phyloP scores from a whole-genome alignment of 2,113 vertebrate genomes.

The Cyphomyrus discorhynchus region DNA sequence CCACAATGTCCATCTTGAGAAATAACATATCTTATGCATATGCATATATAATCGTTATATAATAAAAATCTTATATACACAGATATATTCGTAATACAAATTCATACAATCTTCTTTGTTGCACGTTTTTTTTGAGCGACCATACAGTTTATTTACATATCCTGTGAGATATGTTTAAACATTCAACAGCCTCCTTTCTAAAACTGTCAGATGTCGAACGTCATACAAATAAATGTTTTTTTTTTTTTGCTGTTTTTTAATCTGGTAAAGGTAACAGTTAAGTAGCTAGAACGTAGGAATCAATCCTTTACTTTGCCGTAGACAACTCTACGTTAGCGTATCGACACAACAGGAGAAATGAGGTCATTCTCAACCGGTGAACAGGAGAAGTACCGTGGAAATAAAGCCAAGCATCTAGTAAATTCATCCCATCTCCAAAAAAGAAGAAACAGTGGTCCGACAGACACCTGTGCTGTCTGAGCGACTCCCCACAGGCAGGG shows the following conservation, averaged over 20 bases:
- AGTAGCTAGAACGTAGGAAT: slow-evolving; percentile 39
- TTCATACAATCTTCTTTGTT: not conserved
- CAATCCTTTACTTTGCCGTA: slow-evolving; percentile 49
- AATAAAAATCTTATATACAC: slow-evolving; percentile 20
- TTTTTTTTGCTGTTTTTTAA: not conserved
- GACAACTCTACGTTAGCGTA: slow-evolving; percentile 42
- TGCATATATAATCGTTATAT: not conserved
- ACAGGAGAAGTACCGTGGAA: not conserved
- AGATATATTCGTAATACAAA: slow-evolving; percentile 16
- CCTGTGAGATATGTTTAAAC: slow-evolving; percentile 7
- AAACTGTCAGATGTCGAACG: not conserved
- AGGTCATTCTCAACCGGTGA: slow-evolving; percentile 24
- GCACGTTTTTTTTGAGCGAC: not conserved
- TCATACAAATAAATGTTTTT: not conserved
- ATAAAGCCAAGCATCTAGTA: not conserved
- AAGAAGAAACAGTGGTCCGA: not conserved
- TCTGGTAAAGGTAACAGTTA: slow-evolving; percentile 11
- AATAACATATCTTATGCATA: slow-evolving; percentile 14
- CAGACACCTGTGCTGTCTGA: not conserved
- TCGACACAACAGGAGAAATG: slow-evolving; percentile 25
- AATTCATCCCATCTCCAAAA: not conserved
- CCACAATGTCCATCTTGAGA: slow-evolving; percentile 25
- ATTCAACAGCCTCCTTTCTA: not conserved
- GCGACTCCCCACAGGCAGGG: not conserved
- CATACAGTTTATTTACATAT: slow-evolving; percentile 20